phyloP scores from a whole-genome alignment of 2,888 invertebrate genomes.

The Neoscelio sp. region DNA sequence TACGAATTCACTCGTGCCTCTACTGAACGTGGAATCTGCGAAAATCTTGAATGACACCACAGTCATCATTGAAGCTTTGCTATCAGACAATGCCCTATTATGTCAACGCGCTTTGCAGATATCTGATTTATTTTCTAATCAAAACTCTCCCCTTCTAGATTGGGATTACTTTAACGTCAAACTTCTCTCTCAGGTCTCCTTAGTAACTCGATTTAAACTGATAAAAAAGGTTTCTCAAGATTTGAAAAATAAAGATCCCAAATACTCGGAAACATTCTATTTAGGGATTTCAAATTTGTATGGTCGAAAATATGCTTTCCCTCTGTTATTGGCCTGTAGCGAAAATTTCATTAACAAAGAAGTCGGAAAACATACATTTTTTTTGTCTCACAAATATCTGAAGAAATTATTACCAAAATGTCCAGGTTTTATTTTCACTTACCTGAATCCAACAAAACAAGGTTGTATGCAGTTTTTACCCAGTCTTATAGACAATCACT shows the following conservation, averaged over 20 bases:
- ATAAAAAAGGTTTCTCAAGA: conserved; percentile 72
- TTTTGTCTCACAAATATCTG: background rate
- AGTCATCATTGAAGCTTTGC: conserved; percentile 74
- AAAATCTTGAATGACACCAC: conserved; percentile 68
- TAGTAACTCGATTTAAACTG: conserved; percentile 73
- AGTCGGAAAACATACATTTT: background rate
- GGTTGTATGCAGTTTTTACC: conserved; percentile 69
- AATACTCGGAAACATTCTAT: conserved; percentile 66
- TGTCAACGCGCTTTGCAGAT: conserved; percentile 75
- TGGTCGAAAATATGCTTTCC: conserved; percentile 2
- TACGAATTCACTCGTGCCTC: conserved; percentile 69
- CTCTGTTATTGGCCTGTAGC: conserved; percentile 27
- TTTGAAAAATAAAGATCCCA: conserved; percentile 67
- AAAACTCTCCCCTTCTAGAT: conserved; percentile 68
- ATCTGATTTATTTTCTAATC: conserved; percentile 76
- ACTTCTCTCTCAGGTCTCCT: conserved; percentile 74
- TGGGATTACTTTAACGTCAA: conserved; percentile 72
- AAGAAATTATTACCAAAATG: conserved; percentile 3
- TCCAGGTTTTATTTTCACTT: conserved; percentile 15
- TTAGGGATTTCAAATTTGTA: conserved; percentile 8
- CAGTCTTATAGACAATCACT: conserved; percentile 72
- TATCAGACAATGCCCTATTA: conserved; percentile 75
- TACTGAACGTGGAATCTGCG: conserved; percentile 73
- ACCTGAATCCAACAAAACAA: background rate
- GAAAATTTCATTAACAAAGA: conserved; percentile 19